Conservation (phyloP, 2,113 vertebrate species). For the Chloropsis hardwickii region DNA sequence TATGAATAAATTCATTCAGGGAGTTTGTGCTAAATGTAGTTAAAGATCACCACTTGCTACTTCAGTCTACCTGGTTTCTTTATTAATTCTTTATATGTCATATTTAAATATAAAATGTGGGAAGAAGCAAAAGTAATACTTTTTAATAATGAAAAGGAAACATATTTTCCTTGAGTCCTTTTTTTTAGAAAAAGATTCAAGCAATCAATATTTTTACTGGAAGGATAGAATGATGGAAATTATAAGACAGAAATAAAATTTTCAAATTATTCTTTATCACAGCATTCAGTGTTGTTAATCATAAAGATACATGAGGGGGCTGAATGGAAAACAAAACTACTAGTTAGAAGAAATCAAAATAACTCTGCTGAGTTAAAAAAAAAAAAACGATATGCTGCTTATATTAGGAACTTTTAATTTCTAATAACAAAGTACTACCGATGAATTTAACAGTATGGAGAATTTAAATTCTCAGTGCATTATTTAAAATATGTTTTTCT, state of each 20-base stretch:
- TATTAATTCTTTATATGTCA: not conserved
- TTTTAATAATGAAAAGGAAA: not conserved
- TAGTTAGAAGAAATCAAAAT: not conserved
- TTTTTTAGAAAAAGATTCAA: not conserved
- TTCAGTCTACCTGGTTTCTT: not conserved
- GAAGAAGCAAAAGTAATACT: not conserved
- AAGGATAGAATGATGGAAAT: not conserved
- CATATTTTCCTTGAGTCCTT: not conserved
- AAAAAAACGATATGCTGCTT: not conserved
- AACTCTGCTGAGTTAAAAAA: rapidly evolving
- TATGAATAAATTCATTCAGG: not conserved
- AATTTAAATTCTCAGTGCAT: not conserved
- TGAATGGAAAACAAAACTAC: not conserved
- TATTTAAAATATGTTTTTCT: not conserved
- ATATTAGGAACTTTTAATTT: not conserved
- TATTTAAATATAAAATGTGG: not conserved
- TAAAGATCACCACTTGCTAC: not conserved
- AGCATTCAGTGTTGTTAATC: not conserved
- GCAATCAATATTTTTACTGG: not conserved
- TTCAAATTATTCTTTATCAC: not conserved
- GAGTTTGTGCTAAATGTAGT: not conserved
- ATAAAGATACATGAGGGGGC: not conserved
- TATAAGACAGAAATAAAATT: not conserved
- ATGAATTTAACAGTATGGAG: not conserved
- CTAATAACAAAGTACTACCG: not conserved